Evolutionary conservation across 2,888 invertebrate species (phyloP), one percentile per base, ranked within the genome.

Genomic region (Cheilosia variabilis): DNA sequence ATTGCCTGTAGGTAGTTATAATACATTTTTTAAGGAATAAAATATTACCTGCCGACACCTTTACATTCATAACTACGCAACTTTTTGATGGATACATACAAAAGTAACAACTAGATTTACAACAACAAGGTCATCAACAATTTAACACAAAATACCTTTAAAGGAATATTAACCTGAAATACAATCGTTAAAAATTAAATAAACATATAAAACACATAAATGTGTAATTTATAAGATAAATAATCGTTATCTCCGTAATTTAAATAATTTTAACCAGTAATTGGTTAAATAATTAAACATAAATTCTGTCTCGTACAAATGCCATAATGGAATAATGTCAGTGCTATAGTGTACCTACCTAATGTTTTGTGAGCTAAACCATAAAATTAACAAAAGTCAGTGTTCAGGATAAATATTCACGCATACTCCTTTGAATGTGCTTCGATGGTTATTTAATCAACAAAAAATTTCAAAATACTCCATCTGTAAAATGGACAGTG

Each of bases 1-100:
- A 58, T n/a, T 22, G 41, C 45, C 27, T 57, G 68, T 76, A 76
- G 68, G 53, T 77, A 68, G 58, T 50, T 65, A 22, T 22, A 47
- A 31, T 31, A 31, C 9, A 9, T 45, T 55, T 60, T 73, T 52
- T 45, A 60, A 19, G 37, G 58, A 24, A 47, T 17, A 47, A 47
- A 17, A 47, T 47, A 47, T 17, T 17, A 47, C 45, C 45, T 6
- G 3, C 27, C 6, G 27, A 6, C 17, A 47, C 9, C 45, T n/a
- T n/a, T 17, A 37, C 13, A 37, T 13, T 10, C 4, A 37, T 4
- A 37, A 10, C 37, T 13, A 37, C 13, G 4, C 13, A 13, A 37
- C 37, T 37, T 37, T 37, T 37, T 10, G 4, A 45, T 17, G 17
- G 17, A 45, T 45, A 45, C 45, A 17, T 17, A 45, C n/a, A 45